Base-by-base conservation (phyloP, 2,888 invertebrate species). In the Acanthacorydalis orientalis region DNA sequence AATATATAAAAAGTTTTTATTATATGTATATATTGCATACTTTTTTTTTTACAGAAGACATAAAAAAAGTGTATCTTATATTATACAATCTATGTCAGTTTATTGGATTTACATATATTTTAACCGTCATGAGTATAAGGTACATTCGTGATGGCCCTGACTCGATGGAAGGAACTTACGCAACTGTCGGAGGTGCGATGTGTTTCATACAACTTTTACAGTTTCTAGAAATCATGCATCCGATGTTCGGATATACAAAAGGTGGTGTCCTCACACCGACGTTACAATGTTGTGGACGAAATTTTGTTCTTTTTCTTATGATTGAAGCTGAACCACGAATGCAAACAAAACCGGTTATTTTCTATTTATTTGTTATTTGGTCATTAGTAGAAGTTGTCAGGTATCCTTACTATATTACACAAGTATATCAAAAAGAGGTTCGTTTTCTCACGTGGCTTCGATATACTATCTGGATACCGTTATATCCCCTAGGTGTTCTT, bases 401-500 rank as follows among this genome's bases (percentile, higher is more conserved):
- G 86, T 96, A 95, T 68, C 93, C 93, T 0, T 96, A 83, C 66
- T 96, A 96, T 67, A 80, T 93, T 59, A 71, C 83, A 0, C 82
- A 85, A 57, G 66, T 88, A 1, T 75, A 88, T 57, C 80, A 85
- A 49, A 77, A 75, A 31, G 79, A 88, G 50, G 70, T 85, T 33
- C 72, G 75, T 42, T 57, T 85, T 3, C 64, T 96, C 8, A 93
- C 90, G 0, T 96, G 95, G 95, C 66, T 96, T 2, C 75, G 96
- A 12, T 95, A 96, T 64, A 84, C 88, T 0, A 73, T 90, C 48
- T 97, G 95, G 95, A 88, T 96, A 53, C 81, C 89, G 0, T 71
- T 95, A 0, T 96, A 95, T 64, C 96, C 96, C 0, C 61, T 92
- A 37, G 95, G 93, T 7, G 80, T 92, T 55, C 59, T 90, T 1